phyloP scores from a whole-genome alignment of 2,888 invertebrate genomes.

The Timema cristinae region DNA sequence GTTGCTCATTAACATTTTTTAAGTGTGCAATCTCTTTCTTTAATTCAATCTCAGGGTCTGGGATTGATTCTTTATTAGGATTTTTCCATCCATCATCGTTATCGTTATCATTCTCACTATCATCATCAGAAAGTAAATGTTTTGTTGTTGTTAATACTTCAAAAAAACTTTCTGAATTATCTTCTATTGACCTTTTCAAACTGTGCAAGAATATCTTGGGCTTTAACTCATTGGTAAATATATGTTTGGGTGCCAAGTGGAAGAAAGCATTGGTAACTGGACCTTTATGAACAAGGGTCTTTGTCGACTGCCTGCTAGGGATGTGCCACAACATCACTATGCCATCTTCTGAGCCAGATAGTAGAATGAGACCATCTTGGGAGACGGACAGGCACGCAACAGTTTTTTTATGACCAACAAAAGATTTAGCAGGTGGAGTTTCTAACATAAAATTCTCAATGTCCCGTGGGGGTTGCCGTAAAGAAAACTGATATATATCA shows the following conservation, averaged over 20 bases:
- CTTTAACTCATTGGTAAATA: slow-evolving; percentile 36
- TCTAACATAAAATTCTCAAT: slow-evolving; percentile 62
- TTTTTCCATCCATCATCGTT: slow-evolving; percentile 31
- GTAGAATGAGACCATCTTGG: slow-evolving; percentile 62
- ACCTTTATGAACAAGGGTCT: slow-evolving; percentile 69
- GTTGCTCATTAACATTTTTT: slow-evolving; percentile 55
- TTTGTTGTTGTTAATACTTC: slow-evolving; percentile 29
- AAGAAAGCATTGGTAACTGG: slow-evolving; percentile 67
- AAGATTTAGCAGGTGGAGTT: slow-evolving; percentile 48
- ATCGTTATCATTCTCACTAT: slow-evolving; percentile 36
- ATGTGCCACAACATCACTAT: slow-evolving; percentile 79
- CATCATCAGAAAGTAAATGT: slow-evolving; percentile 26
- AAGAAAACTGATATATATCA: slow-evolving; percentile 61
- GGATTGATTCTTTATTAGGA: not conserved
- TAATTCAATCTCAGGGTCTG: slow-evolving; percentile 2
- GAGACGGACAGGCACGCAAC: slow-evolving; percentile 71
- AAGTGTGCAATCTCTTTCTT: slow-evolving; percentile 52
- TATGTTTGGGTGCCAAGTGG: slow-evolving; percentile 51
- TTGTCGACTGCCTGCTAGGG: slow-evolving; percentile 66
- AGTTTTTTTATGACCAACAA: slow-evolving; percentile 62
- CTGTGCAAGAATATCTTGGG: slow-evolving; percentile 43
- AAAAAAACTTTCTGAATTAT: slow-evolving; percentile 30
- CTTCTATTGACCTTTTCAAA: slow-evolving; percentile 61
- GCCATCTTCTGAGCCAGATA: slow-evolving; percentile 74
- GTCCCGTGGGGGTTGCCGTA: slow-evolving; percentile 63